phyloP scores from a whole-genome alignment of 2,113 vertebrate genomes.

The Hemicordylus capensis region DNA sequence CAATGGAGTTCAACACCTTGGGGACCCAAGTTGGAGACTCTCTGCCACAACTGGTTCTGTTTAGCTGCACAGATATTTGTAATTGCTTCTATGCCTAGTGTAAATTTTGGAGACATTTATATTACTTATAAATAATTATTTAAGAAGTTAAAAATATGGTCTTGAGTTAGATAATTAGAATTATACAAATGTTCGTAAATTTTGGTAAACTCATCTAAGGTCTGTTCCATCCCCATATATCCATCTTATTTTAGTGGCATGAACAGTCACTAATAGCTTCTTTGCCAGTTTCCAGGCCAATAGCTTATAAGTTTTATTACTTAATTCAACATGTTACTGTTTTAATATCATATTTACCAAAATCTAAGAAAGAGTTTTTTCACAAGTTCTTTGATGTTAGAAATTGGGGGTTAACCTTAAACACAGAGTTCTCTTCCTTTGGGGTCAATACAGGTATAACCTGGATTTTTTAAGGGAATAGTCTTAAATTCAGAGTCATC shows the following conservation, averaged over 20 bases:
- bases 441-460: no score
- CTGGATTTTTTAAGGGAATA: no score
- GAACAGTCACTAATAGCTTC: background rate
- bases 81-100: background rate
- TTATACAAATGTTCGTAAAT: background rate
- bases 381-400: no score
- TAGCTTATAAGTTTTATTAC: background rate
- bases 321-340: background rate
- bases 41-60: no score
- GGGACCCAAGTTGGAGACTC: no score
- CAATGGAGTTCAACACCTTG: no score
- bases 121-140: no score
- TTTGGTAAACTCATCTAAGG: background rate
- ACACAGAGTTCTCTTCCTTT: no score
- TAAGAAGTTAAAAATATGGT: background rate
- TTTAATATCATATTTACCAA: background rate
- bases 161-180: background rate
- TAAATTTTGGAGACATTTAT: background rate
- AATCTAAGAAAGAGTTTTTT: no score
- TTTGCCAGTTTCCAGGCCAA: background rate
- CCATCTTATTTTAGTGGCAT: background rate
- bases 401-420: no score
- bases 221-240: background rate
- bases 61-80: no score
- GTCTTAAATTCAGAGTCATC: no score